These are phyloP conservation scores for Hiodon alosoides DNA, from an alignment of 2,113 vertebrate species.

Conservation along the genomic window DNA sequence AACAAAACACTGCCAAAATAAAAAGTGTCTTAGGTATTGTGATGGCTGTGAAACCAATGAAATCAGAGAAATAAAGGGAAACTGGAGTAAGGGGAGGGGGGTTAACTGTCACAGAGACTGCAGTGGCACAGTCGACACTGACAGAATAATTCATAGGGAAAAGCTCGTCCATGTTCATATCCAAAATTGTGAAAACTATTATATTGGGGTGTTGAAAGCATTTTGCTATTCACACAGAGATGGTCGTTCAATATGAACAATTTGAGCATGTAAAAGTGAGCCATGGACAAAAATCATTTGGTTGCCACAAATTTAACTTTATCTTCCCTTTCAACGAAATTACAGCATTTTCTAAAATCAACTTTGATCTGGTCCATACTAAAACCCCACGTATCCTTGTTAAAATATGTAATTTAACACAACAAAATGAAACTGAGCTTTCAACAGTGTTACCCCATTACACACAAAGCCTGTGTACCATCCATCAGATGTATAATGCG, in stretches of 20 bases:
- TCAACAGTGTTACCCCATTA: not conserved
- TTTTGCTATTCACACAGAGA: not conserved
- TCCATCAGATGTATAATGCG: not conserved
- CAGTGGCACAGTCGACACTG: no score
- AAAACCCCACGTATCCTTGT: not conserved
- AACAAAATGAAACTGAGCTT: not conserved
- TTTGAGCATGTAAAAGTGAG: not conserved
- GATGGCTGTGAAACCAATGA: no score
- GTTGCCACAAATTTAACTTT: not conserved
- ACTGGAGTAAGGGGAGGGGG: no score
- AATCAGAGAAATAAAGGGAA: no score
- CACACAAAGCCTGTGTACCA: not conserved
- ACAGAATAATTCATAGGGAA: not conserved
- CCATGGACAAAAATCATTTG: not conserved
- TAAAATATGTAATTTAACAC: not conserved
- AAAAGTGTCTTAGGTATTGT: no score
- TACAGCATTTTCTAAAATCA: not conserved
- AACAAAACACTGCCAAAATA: no score
- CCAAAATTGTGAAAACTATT: no score
- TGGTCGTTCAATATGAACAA: constrained; percentile 21
- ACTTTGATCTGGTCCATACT: not conserved
- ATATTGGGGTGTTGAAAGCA: not conserved
- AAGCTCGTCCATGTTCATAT: not conserved
- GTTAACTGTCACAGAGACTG: no score
- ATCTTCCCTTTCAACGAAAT: not conserved